These are phyloP conservation scores for Littorina saxatilis DNA, from an alignment of 1,140 invertebrate genomes.

Conservation along the genomic window DNA sequence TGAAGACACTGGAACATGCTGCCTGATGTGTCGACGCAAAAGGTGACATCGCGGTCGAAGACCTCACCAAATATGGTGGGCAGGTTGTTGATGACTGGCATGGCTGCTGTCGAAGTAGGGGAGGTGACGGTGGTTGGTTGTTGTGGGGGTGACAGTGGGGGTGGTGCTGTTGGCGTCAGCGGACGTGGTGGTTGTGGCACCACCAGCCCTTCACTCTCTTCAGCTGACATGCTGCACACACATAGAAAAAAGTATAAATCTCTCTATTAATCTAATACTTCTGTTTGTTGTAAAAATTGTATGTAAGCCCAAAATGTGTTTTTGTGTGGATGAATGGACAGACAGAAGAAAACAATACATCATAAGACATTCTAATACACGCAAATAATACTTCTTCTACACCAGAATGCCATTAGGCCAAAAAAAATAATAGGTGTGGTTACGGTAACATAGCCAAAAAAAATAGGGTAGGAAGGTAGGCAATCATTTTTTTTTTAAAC, in stretches of 20 bases:
- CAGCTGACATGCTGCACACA: slow-evolving; percentile 17
- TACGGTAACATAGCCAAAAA: too few species aligned
- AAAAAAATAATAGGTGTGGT: too few species aligned
- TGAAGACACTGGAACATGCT: slow-evolving; percentile 73
- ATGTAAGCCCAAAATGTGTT: too few species aligned
- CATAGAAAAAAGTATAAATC: not conserved
- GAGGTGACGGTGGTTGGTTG: not conserved
- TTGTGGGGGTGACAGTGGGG: not conserved
- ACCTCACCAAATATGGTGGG: slow-evolving; percentile 70
- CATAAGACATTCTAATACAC: too few species aligned
- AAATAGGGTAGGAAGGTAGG: too few species aligned
- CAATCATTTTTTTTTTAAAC: too few species aligned
- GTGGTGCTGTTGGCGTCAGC: slow-evolving; percentile 13
- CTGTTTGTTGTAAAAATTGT: too few species aligned
- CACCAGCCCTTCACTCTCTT: not conserved
- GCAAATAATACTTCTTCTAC: too few species aligned
- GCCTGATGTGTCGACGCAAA: slow-evolving; percentile 75
- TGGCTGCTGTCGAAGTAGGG: not conserved
- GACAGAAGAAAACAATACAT: too few species aligned
- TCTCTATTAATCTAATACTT: too few species aligned
- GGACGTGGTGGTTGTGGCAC: not conserved
- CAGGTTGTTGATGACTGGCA: slow-evolving; percentile 29
- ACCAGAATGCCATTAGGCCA: too few species aligned
- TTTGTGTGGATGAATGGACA: too few species aligned
- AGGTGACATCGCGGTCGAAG: slow-evolving; percentile 71